Conservation (phyloP, 2,888 invertebrate species). For the Drosophila pseudotalamancana region DNA sequence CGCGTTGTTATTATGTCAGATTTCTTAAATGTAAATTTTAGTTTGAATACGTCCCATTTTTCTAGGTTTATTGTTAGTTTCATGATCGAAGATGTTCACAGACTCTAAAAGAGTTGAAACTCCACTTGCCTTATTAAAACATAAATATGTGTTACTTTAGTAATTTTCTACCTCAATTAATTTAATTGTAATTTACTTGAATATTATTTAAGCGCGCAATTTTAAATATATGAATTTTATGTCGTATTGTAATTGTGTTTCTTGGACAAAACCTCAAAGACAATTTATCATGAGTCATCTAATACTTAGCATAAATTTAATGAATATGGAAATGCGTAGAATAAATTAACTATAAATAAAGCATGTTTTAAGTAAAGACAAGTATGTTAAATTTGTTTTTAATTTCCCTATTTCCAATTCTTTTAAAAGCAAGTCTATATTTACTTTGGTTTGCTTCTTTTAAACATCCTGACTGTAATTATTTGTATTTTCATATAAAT, state of each 20-base stretch:
- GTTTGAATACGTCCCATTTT: slow-evolving; percentile 44
- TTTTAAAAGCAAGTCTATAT: slow-evolving; percentile 11
- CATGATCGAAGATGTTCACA: slow-evolving; percentile 45
- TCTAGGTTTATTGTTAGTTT: slow-evolving; percentile 68
- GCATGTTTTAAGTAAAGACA: slow-evolving; percentile 31
- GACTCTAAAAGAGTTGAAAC: slow-evolving; percentile 69
- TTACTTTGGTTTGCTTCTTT: slow-evolving; percentile 11
- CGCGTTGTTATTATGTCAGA: slow-evolving; percentile 4
- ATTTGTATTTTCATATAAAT: slow-evolving; percentile 32
- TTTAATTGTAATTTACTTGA: slow-evolving; percentile 70
- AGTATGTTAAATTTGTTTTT: slow-evolving; percentile 37
- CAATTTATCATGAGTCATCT: slow-evolving; percentile 51
- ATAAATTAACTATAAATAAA: slow-evolving; percentile 49
- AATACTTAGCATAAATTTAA: slow-evolving; percentile 50
- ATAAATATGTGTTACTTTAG: slow-evolving; percentile 76
- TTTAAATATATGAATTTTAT: slow-evolving; percentile 31
- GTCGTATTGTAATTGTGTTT: slow-evolving; percentile 30
- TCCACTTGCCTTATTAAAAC: slow-evolving; percentile 72
- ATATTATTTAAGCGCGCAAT: slow-evolving; percentile 65
- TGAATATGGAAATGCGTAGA: slow-evolving; percentile 42
- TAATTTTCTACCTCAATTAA: slow-evolving; percentile 78
- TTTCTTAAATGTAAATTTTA: slow-evolving; percentile 48
- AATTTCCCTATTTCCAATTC: slow-evolving; percentile 17
- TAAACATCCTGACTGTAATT: slow-evolving; percentile 47
- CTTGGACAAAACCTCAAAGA: slow-evolving; percentile 22